Evolutionary conservation across 2,797 vertebrate species (phyloP).

Genomic region (Anisognathus igniventris): DNA sequence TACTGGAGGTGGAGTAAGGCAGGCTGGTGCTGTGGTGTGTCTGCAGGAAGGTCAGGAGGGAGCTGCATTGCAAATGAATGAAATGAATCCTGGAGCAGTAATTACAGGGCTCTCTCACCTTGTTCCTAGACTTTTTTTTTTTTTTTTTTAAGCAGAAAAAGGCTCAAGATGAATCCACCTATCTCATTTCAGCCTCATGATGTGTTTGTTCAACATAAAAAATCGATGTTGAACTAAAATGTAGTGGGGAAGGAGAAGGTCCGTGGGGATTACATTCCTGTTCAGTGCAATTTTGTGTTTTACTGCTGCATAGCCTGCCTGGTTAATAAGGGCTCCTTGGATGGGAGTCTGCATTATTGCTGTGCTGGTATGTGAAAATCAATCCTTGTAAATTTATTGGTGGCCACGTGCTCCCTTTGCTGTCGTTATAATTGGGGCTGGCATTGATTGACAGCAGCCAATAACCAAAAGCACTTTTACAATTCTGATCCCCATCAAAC

Average conservation of each 20-base stretch:
- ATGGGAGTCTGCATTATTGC: not conserved
- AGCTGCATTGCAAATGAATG: not conserved
- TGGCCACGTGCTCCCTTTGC: not conserved
- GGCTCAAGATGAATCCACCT: not conserved
- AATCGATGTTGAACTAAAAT: conserved; percentile 40
- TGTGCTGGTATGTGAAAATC: conserved; percentile 21
- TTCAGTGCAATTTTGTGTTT: conserved; percentile 39
- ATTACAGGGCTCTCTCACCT: not conserved
- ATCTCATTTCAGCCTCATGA: not conserved
- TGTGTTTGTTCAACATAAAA: conserved; percentile 52
- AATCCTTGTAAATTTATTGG: not conserved
- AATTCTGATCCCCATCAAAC: not conserved
- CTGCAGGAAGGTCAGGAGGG: not conserved
- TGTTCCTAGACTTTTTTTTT: not conserved
- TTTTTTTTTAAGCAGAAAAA: not conserved
- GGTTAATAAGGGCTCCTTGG: conserved; percentile 35
- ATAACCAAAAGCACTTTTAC: not conserved
- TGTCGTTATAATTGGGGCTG: not conserved
- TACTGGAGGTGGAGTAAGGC: not conserved
- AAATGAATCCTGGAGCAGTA: not conserved
- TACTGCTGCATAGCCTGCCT: not conserved
- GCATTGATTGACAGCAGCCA: conserved; percentile 3
- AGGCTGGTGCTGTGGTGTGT: rapidly evolving
- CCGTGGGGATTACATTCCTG: conserved; percentile 16
- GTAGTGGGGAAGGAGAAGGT: conserved; percentile 24